Evolutionary conservation across 2,113 vertebrate genomes (phyloP).

Genomic region (Malurus cyaneus): DNA sequence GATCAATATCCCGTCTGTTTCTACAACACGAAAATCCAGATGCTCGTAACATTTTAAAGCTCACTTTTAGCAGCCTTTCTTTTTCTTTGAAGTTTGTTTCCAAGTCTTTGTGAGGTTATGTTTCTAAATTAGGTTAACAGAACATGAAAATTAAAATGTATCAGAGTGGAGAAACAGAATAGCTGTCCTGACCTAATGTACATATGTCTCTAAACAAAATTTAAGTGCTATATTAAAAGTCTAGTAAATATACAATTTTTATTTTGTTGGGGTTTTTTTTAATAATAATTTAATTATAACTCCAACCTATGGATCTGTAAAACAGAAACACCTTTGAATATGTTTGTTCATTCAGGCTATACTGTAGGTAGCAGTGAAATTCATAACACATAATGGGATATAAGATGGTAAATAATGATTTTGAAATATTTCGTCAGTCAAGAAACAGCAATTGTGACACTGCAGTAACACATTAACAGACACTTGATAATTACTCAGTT

Average conservation of each 20-base stretch:
- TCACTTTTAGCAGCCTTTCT: background rate
- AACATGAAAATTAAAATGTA: background rate
- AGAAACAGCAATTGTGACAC: background rate
- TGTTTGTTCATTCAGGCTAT: background rate
- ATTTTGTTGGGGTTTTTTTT: background rate
- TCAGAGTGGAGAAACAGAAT: background rate
- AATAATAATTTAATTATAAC: background rate
- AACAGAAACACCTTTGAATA: background rate
- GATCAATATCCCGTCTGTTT: background rate
- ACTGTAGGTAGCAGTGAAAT: background rate
- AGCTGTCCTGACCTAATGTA: background rate
- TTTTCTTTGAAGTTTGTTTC: conserved; percentile 25
- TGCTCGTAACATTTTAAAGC: background rate
- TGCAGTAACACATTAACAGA: background rate
- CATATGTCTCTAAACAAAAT: background rate
- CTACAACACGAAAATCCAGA: background rate
- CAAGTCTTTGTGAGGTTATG: background rate
- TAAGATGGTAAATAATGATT: background rate
- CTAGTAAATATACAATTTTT: background rate
- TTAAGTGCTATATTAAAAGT: background rate
- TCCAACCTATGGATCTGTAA: background rate
- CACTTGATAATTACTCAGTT: background rate
- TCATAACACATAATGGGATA: rapidly evolving
- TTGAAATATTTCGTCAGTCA: background rate
- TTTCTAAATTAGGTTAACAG: background rate